A percentile compares a stretch with the other conserved stretches of the same genome.
These are phyloP conservation scores for Lucilia cuprina DNA, from an alignment of 1,140 invertebrate genomes.

Conservation along the genomic window DNA sequence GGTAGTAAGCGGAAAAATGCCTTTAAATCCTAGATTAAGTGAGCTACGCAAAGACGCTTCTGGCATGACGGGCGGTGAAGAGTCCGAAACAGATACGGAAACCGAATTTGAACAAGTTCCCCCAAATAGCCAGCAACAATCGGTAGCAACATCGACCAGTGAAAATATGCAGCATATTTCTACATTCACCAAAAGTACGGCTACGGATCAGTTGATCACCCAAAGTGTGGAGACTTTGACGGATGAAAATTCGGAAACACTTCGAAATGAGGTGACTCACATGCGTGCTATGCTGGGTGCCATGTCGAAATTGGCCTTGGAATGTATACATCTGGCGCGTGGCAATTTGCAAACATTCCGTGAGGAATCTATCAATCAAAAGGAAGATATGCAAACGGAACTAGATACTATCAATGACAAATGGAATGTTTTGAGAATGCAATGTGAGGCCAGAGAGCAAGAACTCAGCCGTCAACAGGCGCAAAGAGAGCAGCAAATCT, in stretches of 20 bases:
- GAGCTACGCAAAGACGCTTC: slow-evolving; percentile 43
- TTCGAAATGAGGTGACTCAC: slow-evolving; percentile 66
- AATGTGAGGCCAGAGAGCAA: slow-evolving; percentile 66
- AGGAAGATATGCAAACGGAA: slow-evolving; percentile 65
- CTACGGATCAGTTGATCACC: slow-evolving; percentile 48
- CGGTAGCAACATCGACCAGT: slow-evolving; percentile 53
- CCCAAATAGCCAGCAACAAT: slow-evolving; percentile 52
- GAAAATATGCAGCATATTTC: slow-evolving; percentile 39
- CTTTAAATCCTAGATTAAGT: slow-evolving; percentile 41
- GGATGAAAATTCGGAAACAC: slow-evolving; percentile 56
- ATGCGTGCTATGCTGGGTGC: slow-evolving; percentile 64
- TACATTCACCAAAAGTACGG: slow-evolving; percentile 46
- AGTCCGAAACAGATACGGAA: slow-evolving; percentile 82
- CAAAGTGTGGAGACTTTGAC: slow-evolving; percentile 51
- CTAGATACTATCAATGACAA: slow-evolving; percentile 66
- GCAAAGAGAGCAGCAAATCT: slow-evolving; percentile 22
- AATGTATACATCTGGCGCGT: slow-evolving; percentile 68
- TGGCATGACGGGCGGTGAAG: slow-evolving; percentile 65
- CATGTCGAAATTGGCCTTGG: slow-evolving; percentile 64
- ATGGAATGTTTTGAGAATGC: slow-evolving; percentile 65
- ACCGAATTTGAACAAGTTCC: slow-evolving; percentile 78
- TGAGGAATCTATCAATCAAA: slow-evolving; percentile 64
- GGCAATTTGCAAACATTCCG: slow-evolving; percentile 69
- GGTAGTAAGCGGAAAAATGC: slow-evolving; percentile 21
- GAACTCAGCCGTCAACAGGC: slow-evolving; percentile 65